Conservation (phyloP, 30 jellyfish, hydroid and myxozoan genomes). For the Aurelia sp. region DNA sequence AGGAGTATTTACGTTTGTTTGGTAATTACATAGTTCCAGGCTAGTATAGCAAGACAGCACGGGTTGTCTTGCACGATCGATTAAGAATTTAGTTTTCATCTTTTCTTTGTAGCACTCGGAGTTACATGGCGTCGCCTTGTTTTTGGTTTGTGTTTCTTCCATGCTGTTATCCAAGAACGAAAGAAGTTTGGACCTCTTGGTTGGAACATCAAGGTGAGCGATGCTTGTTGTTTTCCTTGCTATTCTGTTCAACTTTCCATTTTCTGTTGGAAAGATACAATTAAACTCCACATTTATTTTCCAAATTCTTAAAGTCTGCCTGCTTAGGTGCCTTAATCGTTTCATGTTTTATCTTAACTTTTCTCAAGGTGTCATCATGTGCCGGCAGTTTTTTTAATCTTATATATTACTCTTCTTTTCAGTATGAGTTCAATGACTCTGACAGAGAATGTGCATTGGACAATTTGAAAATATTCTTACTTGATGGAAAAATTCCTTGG, state of each 20-base stretch:
- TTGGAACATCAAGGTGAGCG: slow-evolving; percentile 91
- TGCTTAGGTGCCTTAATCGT: too few species aligned
- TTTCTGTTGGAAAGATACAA: too few species aligned
- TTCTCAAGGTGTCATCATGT: too few species aligned
- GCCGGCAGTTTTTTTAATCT: too few species aligned
- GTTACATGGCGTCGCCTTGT: slow-evolving; percentile 90
- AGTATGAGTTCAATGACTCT: slow-evolving; percentile 96
- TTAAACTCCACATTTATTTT: too few species aligned
- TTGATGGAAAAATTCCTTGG: slow-evolving; percentile 92
- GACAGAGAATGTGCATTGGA: slow-evolving; percentile 95
- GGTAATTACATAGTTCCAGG: too few species aligned
- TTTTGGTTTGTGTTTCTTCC: slow-evolving; percentile 95
- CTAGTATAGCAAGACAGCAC: too few species aligned
- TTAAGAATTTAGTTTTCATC: too few species aligned
- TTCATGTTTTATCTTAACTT: too few species aligned
- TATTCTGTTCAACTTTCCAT: not conserved
- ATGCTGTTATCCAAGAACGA: slow-evolving; percentile 95
- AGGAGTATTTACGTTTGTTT: too few species aligned
- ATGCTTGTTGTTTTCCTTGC: not conserved
- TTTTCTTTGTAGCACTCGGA: slow-evolving; percentile 69
- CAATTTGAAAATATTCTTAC: slow-evolving; percentile 80
- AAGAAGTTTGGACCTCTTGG: slow-evolving; percentile 99
- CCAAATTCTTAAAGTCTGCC: too few species aligned
- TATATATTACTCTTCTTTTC: not conserved
- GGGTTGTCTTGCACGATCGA: too few species aligned